phyloP scores from a whole-genome alignment of 1,140 invertebrate species.

The Batillaria attramentaria region DNA sequence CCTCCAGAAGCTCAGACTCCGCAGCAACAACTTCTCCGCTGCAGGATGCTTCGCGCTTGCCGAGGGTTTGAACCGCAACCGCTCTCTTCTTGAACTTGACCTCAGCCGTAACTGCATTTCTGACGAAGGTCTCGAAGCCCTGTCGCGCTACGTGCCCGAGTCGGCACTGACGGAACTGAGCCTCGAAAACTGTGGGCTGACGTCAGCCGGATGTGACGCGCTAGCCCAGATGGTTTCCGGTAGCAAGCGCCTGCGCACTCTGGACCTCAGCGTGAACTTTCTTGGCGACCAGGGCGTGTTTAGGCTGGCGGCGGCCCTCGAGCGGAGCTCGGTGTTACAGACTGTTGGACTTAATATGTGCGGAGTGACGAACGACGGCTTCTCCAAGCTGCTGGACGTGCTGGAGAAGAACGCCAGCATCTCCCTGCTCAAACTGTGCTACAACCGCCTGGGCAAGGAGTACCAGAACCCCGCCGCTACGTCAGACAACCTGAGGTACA shows the following conservation, averaged over 20 bases:
- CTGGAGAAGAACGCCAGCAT: constrained; percentile 62
- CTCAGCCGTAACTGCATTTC: constrained; percentile 63
- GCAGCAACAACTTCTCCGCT: constrained; percentile 62
- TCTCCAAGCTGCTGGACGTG: constrained; percentile 63
- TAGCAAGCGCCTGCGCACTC: constrained; percentile 59
- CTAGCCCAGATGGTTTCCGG: constrained; percentile 59
- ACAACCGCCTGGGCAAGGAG: constrained; percentile 61
- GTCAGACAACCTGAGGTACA: constrained; percentile 62
- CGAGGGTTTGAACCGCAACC: constrained; percentile 56
- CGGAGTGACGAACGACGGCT: constrained; percentile 67
- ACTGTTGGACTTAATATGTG: constrained; percentile 69
- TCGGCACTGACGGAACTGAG: constrained; percentile 58
- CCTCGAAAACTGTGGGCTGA: constrained; percentile 68
- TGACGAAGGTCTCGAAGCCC: constrained; percentile 59
- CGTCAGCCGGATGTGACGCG: constrained; percentile 52
- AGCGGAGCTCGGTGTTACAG: constrained; percentile 63
- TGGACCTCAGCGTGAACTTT: constrained; percentile 67
- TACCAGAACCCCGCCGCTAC: constrained; percentile 53
- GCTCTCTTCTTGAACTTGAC: constrained; percentile 57
- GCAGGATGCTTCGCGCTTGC: constrained; percentile 60
- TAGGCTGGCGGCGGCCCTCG: constrained; percentile 60
- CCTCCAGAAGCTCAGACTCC: constrained; percentile 58
- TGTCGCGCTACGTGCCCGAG: constrained; percentile 58
- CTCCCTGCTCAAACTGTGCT: constrained; percentile 61
- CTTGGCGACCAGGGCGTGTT: constrained; percentile 61